Evolutionary conservation across 2,888 invertebrate species (phyloP).

Genomic region (Spodoptera picta): DNA sequence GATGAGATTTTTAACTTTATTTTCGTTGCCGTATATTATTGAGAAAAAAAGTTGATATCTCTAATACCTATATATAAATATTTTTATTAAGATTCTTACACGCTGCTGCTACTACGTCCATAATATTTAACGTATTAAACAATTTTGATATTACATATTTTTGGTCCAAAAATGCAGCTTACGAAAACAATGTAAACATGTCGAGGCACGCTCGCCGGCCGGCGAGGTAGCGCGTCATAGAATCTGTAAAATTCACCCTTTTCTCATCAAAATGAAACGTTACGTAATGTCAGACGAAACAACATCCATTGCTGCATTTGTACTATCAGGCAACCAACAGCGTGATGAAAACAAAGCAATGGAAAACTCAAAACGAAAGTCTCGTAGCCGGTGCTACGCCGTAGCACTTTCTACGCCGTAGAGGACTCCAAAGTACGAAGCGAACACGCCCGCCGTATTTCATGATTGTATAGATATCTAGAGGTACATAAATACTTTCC

Average conservation of each 20-base stretch:
- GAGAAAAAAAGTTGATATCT: no score
- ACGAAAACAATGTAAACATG: constrained; percentile 63
- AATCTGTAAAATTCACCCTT: constrained; percentile 16
- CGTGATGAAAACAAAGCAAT: constrained; percentile 22
- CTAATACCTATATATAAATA: no score
- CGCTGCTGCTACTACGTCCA: no score
- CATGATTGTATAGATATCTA: constrained; percentile 15
- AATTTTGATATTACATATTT: not conserved
- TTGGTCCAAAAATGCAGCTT: constrained; percentile 21
- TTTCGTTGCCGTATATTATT: no score
- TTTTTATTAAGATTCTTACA: no score
- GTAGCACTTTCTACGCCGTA: constrained; percentile 54
- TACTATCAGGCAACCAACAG: not conserved
- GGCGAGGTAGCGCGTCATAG: constrained; percentile 24
- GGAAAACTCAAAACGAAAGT: constrained; percentile 3
- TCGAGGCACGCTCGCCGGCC: constrained; percentile 61
- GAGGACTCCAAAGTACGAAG: constrained; percentile 45
- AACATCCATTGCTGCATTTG: constrained; percentile 9
- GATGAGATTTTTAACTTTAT: no score
- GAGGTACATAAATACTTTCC: constrained; percentile 22
- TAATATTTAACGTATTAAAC: no score
- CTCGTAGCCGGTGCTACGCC: constrained; percentile 20
- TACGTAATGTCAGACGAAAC: not conserved
- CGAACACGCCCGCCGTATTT: constrained; percentile 38
- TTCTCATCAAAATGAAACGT: constrained; percentile 8